A percentile compares a stretch with the other conserved stretches of the same genome.
Evolutionary conservation across 2,797 vertebrate genomes (phyloP).

Genomic region (Cynopterus sphinx): DNA sequence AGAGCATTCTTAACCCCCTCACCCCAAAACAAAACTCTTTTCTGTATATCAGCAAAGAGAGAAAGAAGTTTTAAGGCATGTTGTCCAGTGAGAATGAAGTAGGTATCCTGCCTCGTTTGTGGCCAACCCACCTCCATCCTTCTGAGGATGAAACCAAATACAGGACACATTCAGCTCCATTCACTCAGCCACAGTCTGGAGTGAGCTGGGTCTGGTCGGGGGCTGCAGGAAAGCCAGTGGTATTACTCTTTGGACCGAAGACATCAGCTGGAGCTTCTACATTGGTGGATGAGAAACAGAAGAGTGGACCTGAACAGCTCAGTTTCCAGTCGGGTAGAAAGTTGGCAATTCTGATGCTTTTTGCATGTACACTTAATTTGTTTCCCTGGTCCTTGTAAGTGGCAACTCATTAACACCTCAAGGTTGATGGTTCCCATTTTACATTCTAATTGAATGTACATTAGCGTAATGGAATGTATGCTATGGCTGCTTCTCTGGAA

Average conservation of each 20-base stretch:
- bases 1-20: neutral
- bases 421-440: neutral
- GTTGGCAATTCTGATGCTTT: neutral
- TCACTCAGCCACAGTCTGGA: too few species aligned
- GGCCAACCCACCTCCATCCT: neutral
- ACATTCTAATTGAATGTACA: neutral
- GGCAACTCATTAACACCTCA: slow-evolving; percentile 48
- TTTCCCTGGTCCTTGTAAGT: neutral
- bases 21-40: neutral
- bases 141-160: neutral
- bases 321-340: neutral
- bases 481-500: neutral
- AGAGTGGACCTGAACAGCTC: neutral
- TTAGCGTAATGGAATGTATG: slow-evolving; percentile 1
- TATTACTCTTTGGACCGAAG: neutral
- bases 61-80: neutral
- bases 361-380: neutral
- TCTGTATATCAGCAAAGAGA: neutral
- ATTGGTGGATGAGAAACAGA: neutral
- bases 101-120: neutral
- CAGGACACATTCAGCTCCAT: neutral
- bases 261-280: neutral
- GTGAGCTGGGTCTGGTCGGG: neutral
- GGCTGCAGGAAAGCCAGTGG: neutral
- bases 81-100: neutral